Evolutionary conservation across 2,113 vertebrate species (phyloP), one percentile per base, ranked within the genome.

Genomic region (Heterocephalus glaber): DNA sequence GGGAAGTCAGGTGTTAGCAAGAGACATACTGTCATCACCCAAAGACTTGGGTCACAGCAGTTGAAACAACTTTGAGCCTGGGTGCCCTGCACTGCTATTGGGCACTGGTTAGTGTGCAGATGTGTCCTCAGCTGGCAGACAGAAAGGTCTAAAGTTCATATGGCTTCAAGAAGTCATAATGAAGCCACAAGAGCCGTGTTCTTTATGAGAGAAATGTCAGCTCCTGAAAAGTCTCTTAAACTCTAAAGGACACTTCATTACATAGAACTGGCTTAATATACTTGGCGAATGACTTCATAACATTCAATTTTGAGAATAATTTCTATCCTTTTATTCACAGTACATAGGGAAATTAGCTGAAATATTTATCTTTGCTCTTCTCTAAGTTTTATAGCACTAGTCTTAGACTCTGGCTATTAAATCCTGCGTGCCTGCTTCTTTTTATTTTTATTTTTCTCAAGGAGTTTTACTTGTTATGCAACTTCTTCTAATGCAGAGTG

Each of bases 271-370:
- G 97, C 95, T 98, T 98, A 98, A 98, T 98, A 98, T 90, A 97
- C 66, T 93, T 86, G 97, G 96, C 92, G 98, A 98, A 98, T 98
- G 97, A 97, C 97, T 98, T 98, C 98, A 98, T 98, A 98, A 98
- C 96, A 98, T 98, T 98, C 97, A 96, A 95, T 98, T 98, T 98
- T 95, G 97, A 98, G 65, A 92, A 97, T 97, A 85, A 97, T 98
- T 98, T 98, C 89, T 90, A 97, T 92, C 61, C 38, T 96, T 82
- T 92, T 97, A 97, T 97, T 98, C 93, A 97, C 1, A 95, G 76
- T 47, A 47, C 44, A 90, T 93, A 86, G 97, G 90, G 96, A 98
- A 98, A 98, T 98, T 96, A 97, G 70, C 97, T 98, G 97, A 97
- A 98, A 98, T 97, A 96, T 94, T 95, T 93, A 97, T 98, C 95